These are phyloP conservation scores for Cottus gobio DNA, from an alignment of 2,113 vertebrate species.

Conservation along the genomic window DNA sequence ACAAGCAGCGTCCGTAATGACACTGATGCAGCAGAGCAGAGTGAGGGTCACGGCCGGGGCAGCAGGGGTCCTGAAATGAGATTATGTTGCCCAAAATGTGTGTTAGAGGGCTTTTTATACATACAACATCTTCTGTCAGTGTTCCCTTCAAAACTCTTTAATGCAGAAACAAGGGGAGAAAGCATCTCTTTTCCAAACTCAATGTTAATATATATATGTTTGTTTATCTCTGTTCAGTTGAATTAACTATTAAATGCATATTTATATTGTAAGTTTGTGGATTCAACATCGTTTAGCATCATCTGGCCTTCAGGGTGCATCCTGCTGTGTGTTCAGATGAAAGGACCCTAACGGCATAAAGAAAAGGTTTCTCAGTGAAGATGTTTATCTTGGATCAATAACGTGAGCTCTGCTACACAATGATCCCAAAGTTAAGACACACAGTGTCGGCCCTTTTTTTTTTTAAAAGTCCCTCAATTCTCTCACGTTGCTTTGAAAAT, in stretches of 20 bases:
- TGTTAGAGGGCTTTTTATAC: neutral
- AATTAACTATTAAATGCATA: neutral
- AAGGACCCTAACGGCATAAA: neutral
- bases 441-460: neutral
- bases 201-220: neutral
- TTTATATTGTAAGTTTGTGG: neutral
- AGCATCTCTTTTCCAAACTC: neutral
- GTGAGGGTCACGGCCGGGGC: constrained; percentile 42
- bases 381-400: neutral
- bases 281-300: neutral
- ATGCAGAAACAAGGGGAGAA: neutral
- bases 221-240: neutral
- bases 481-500: neutral
- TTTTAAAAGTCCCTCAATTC: neutral
- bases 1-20: constrained; percentile 43
- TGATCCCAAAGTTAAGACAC: neutral
- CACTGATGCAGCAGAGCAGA: constrained; percentile 24
- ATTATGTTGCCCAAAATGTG: neutral
- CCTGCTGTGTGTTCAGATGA: neutral
- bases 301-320: neutral
- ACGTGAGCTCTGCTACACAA: neutral
- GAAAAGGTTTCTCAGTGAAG: too few relatives aligned
- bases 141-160: neutral
- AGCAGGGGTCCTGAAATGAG: neutral
- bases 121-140: neutral